Evolutionary conservation across 2,797 vertebrate genomes (phyloP).

Genomic region (Lepus townsendii): DNA sequence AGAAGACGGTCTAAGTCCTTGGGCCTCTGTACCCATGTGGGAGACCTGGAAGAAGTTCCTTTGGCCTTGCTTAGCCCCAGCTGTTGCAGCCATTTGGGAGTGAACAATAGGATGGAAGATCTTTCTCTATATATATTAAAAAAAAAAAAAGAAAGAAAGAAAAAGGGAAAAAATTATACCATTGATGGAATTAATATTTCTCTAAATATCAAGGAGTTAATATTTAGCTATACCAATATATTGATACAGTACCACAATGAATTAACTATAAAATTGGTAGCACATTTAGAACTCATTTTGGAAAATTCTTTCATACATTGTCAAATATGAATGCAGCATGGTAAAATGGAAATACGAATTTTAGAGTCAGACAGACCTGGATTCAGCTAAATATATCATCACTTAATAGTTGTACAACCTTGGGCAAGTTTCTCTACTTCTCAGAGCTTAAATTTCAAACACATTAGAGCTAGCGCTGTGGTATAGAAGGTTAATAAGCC

Average conservation of each 20-base stretch:
- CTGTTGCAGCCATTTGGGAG: too few relatives aligned
- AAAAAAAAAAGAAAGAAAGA: background rate
- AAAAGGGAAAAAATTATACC: background rate
- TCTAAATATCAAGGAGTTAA: slow-evolving; percentile 42
- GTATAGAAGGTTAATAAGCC: too few relatives aligned
- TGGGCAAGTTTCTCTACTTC: background rate
- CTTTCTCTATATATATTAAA: too few relatives aligned
- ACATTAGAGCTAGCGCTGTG: background rate
- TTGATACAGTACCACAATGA: slow-evolving; percentile 10
- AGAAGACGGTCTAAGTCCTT: too few relatives aligned
- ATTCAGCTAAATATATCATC: background rate
- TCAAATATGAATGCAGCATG: slow-evolving; percentile 10
- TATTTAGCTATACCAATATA: background rate
- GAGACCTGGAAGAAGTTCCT: too few relatives aligned
- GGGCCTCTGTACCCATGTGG: too few relatives aligned
- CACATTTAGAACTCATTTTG: slow-evolving; percentile 21
- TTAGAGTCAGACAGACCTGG: background rate
- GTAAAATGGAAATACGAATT: slow-evolving; percentile 33
- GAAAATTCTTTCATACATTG: background rate
- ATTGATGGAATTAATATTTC: background rate
- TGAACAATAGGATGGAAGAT: too few relatives aligned
- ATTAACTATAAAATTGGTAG: slow-evolving; percentile 3
- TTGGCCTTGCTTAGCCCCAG: too few relatives aligned
- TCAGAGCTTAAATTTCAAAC: slow-evolving; percentile 54
- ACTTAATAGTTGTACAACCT: slow-evolving; percentile 2